phyloP scores from a whole-genome alignment of 2,797 vertebrate species.

The Liasis olivaceus region DNA sequence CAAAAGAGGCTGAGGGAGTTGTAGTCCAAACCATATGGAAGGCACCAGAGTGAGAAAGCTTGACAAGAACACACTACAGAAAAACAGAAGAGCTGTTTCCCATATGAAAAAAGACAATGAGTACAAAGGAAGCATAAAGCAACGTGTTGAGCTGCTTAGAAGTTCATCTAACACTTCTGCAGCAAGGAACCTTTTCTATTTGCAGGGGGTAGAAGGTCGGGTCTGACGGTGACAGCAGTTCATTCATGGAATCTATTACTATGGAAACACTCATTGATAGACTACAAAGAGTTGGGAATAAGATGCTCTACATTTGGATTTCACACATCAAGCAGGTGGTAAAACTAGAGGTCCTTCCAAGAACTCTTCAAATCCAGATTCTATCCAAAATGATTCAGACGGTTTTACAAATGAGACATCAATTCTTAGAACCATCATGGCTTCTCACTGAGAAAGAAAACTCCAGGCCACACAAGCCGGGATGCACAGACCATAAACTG shows the following conservation, averaged over 20 bases:
- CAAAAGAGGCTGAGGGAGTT: neutral
- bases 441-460: neutral
- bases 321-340: neutral
- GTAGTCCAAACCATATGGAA: neutral
- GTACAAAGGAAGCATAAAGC: neutral
- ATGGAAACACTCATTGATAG: neutral
- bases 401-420: no score
- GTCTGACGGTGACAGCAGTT: neutral
- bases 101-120: neutral
- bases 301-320: neutral
- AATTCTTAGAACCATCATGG: neutral
- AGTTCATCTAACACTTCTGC: neutral
- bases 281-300: neutral
- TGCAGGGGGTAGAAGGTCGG: neutral
- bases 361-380: neutral
- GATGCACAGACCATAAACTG: neutral
- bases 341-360: neutral
- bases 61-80: neutral
- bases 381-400: neutral
- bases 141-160: neutral
- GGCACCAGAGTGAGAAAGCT: neutral
- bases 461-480: neutral
- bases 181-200: neutral
- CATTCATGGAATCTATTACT: neutral
- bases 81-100: no score